These are phyloP conservation scores for Polyergus mexicanus DNA, from an alignment of 1,140 invertebrate genomes.

Conservation along the genomic window DNA sequence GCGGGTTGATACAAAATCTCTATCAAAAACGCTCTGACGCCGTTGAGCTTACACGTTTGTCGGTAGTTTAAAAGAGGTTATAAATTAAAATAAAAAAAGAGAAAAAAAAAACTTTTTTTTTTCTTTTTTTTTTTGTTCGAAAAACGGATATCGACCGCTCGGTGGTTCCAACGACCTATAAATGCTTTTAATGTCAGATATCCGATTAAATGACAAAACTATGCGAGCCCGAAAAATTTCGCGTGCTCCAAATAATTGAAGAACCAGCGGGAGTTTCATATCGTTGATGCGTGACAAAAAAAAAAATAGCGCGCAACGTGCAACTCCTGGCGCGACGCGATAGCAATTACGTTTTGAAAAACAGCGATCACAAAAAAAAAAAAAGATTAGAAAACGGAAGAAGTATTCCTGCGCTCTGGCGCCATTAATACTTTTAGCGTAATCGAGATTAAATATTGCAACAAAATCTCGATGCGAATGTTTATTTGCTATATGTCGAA, in stretches of 20 bases:
- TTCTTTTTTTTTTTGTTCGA: constrained; percentile 36
- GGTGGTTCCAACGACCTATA: constrained; percentile 54
- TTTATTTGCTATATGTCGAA: constrained; percentile 56
- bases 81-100: constrained; percentile 11
- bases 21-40: constrained; percentile 33
- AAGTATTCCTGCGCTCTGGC: constrained; percentile 27
- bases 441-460: constrained; percentile 31
- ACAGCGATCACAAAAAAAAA: constrained; percentile 39
- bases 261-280: constrained; percentile 55
- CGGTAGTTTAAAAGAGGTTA: constrained; percentile 22
- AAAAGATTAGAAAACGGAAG: constrained; percentile 8
- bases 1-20: constrained; percentile 31
- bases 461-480: constrained; percentile 55
- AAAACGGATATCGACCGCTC: constrained; percentile 56
- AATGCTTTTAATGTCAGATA: constrained; percentile 65
- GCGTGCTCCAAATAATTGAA: constrained; percentile 62
- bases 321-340: constrained; percentile 48
- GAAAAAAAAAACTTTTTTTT: constrained; percentile 39
- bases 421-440: constrained; percentile 49
- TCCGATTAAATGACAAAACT: constrained; percentile 63
- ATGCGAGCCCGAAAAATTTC: constrained; percentile 57
- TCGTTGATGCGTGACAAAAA: constrained; percentile 59
- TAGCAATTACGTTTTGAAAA: constrained; percentile 55
- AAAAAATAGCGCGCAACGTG: constrained; percentile 48
- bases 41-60: constrained; percentile 46